Percentiles rank a stretch among this genome's conserved stretches.
Evolutionary conservation across 1,140 invertebrate genomes (phyloP).

Genomic region (Eurosta solidaginis): DNA sequence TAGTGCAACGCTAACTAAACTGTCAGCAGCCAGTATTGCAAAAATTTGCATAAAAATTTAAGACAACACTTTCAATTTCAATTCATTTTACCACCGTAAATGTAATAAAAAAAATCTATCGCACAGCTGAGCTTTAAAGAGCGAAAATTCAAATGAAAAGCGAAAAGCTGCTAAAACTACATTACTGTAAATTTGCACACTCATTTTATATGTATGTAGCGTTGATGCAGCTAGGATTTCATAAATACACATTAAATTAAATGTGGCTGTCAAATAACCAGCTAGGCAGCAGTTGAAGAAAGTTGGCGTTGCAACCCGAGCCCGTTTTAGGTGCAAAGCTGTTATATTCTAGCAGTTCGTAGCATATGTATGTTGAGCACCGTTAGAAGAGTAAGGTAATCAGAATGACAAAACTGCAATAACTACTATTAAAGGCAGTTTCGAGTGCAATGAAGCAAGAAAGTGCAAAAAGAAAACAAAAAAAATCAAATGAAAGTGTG

Average conservation of each 20-base stretch:
- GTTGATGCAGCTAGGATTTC: conserved; percentile 13
- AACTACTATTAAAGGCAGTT: not conserved
- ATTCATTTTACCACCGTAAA: conserved; percentile 28
- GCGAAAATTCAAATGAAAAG: not conserved
- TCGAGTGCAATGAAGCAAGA: not conserved
- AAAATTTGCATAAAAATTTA: conserved; percentile 29
- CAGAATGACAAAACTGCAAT: not conserved
- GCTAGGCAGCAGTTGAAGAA: not conserved
- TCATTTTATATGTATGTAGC: conserved; percentile 38
- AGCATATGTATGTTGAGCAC: not conserved
- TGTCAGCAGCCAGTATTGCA: not conserved
- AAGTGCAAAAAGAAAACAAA: not conserved
- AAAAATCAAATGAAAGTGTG: not conserved
- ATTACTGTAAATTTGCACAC: conserved; percentile 28
- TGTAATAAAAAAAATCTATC: conserved; percentile 21
- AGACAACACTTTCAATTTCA: conserved; percentile 32
- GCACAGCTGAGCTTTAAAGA: not conserved
- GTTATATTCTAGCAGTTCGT: no score
- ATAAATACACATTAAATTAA: conserved; percentile 5
- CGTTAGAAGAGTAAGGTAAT: not conserved
- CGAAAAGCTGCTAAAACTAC: not conserved
- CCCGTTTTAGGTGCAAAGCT: no score
- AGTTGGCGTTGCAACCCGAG: not conserved
- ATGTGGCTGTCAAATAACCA: not conserved
- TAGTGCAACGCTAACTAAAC: not conserved